Percentiles rank a stretch among this genome's conserved stretches.
phyloP scores from a whole-genome alignment of 2,888 invertebrate species.

The Dasypogon diadema region DNA sequence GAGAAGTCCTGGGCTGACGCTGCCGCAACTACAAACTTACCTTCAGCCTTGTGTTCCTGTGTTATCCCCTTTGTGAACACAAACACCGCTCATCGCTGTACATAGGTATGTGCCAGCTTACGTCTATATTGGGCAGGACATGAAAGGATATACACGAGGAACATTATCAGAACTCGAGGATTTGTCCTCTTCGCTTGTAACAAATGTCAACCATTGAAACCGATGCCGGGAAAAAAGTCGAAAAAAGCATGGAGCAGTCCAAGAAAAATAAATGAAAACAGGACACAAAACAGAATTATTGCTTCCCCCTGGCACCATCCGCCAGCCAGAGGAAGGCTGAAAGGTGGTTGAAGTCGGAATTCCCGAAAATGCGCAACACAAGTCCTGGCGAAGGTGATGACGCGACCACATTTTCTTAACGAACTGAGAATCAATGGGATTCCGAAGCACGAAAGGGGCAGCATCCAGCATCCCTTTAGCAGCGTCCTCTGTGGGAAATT shows the following conservation, averaged over 20 bases:
- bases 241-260: constrained; percentile 21
- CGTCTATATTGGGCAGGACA: constrained; percentile 47
- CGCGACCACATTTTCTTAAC: constrained; percentile 50
- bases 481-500: constrained; percentile 38
- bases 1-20: constrained; percentile 38
- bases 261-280: constrained; percentile 47
- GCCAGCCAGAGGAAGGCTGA: background rate
- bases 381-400: constrained; percentile 42
- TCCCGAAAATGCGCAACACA: constrained; percentile 38
- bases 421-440: constrained; percentile 49
- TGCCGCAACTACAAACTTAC: constrained; percentile 47
- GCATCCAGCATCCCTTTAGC: constrained; percentile 21
- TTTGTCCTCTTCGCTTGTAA: constrained; percentile 57
- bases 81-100: constrained; percentile 46
- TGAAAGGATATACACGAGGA: constrained; percentile 55
- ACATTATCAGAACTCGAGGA: constrained; percentile 56
- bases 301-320: constrained; percentile 12
- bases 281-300: constrained; percentile 46
- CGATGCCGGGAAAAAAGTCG: constrained; percentile 19
- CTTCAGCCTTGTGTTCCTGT: constrained; percentile 43
- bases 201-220: constrained; percentile 56
- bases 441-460: constrained; percentile 10
- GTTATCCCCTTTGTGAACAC: constrained; percentile 56
- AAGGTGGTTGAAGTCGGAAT: background rate
- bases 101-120: constrained; percentile 9